Percentiles rank a stretch among this genome's conserved stretches.
Conservation (phyloP, 2,797 vertebrate species). For the Halcyon chelicuti region DNA sequence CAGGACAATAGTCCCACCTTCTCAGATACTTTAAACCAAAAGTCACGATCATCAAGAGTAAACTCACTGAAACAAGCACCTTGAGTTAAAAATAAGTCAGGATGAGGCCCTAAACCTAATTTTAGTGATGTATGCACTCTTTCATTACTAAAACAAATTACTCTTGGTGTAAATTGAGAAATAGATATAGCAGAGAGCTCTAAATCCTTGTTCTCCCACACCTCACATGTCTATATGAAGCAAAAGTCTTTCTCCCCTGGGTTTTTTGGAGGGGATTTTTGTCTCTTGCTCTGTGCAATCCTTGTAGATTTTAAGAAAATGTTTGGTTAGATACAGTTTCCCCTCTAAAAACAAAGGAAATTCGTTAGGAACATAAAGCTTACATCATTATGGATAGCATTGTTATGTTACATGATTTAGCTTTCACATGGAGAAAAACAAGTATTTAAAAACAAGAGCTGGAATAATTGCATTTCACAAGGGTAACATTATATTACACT, state of each 20-base stretch:
- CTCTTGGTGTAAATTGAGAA: background rate
- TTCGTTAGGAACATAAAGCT: background rate
- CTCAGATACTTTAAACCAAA: background rate
- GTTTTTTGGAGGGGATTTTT: background rate
- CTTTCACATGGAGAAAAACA: conserved; percentile 57
- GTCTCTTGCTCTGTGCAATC: background rate
- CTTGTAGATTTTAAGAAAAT: background rate
- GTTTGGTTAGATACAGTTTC: background rate
- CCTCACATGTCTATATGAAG: background rate
- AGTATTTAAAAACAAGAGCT: conserved; percentile 74
- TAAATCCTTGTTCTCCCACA: background rate
- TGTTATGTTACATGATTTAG: background rate
- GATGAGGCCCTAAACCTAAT: background rate
- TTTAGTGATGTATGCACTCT: background rate
- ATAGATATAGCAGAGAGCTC: background rate
- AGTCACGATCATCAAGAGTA: background rate
- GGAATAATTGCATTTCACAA: conserved; percentile 76
- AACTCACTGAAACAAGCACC: background rate
- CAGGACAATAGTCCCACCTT: background rate
- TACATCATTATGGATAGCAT: background rate
- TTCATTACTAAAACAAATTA: background rate
- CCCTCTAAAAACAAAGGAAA: conserved; percentile 29
- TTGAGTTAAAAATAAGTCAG: background rate
- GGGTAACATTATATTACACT: conserved; percentile 53
- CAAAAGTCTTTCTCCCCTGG: background rate